These are phyloP conservation scores for Eulithis prunata DNA, from an alignment of 2,888 invertebrate species.

Conservation along the genomic window DNA sequence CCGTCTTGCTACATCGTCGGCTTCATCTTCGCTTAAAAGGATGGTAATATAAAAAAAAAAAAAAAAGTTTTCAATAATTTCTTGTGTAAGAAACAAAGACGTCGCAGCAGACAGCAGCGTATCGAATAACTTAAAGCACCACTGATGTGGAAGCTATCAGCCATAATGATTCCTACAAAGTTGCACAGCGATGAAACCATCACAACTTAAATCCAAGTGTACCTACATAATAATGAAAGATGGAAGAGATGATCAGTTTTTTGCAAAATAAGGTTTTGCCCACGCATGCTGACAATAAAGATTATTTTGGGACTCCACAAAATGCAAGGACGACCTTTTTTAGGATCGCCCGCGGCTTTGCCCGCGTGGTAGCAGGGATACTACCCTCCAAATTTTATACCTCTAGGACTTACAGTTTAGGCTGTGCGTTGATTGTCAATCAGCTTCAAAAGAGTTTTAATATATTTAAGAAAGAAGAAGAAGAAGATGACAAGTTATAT, in stretches of 20 bases:
- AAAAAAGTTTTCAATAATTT: not conserved
- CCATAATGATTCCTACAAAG: slow-evolving; percentile 33
- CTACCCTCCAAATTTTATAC: no score
- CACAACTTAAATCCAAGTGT: slow-evolving; percentile 17
- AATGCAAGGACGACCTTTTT: slow-evolving; percentile 62
- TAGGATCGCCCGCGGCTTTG: slow-evolving; percentile 24
- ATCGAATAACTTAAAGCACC: slow-evolving; percentile 8
- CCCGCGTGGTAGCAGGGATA: no score
- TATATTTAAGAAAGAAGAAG: no score
- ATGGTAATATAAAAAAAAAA: no score
- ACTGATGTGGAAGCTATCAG: slow-evolving; percentile 1
- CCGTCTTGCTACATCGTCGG: no score
- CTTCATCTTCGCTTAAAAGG: no score
- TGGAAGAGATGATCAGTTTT: slow-evolving; percentile 36
- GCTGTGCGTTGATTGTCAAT: no score
- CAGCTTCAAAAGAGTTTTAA: no score
- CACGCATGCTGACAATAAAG: slow-evolving; percentile 72
- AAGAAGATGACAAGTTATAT: no score
- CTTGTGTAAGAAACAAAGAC: not conserved
- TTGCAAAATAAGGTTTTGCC: slow-evolving; percentile 44
- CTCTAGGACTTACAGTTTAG: no score
- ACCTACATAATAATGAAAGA: slow-evolving; percentile 42
- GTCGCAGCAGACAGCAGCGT: not conserved
- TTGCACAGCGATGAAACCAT: slow-evolving; percentile 37
- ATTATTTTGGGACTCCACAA: slow-evolving; percentile 67